Evolutionary conservation across 2,113 vertebrate species (phyloP).

Genomic region (Perognathus longimembris): DNA sequence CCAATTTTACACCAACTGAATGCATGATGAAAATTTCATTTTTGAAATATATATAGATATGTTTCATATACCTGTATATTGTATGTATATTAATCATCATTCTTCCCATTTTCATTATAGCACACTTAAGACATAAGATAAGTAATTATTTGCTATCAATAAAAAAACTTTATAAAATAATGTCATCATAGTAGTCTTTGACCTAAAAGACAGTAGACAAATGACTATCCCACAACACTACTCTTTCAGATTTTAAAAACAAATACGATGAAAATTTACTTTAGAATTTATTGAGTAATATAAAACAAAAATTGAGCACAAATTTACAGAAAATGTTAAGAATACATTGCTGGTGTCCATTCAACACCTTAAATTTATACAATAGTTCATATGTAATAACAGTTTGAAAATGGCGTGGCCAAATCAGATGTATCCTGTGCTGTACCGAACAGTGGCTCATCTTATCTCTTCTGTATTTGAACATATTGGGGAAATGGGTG

Average conservation of each 20-base stretch:
- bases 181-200: neutral
- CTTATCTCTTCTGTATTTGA: conserved; percentile 32
- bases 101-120: neutral
- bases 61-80: neutral
- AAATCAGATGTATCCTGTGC: conserved; percentile 25
- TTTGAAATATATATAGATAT: conserved; percentile 15
- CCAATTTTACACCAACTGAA: conserved; percentile 50
- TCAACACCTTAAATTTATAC: conserved; percentile 17
- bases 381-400: conserved; percentile 25
- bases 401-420: conserved; percentile 1
- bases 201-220: neutral
- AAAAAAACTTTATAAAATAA: conserved; percentile 1
- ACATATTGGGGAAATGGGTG: neutral
- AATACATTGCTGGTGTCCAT: conserved; percentile 54
- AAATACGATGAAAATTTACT: conserved; percentile 53
- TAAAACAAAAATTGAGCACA: conserved; percentile 42
- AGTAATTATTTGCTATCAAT: neutral
- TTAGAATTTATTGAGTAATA: conserved; percentile 9
- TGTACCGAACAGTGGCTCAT: conserved; percentile 16
- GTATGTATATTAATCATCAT: neutral
- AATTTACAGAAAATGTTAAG: conserved; percentile 57
- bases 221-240: neutral
- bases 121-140: conserved; percentile 32
- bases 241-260: neutral
- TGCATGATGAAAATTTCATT: conserved; percentile 28